Evolutionary conservation across 2,113 vertebrate species (phyloP).

Genomic region (Lepisosteus osseus): DNA sequence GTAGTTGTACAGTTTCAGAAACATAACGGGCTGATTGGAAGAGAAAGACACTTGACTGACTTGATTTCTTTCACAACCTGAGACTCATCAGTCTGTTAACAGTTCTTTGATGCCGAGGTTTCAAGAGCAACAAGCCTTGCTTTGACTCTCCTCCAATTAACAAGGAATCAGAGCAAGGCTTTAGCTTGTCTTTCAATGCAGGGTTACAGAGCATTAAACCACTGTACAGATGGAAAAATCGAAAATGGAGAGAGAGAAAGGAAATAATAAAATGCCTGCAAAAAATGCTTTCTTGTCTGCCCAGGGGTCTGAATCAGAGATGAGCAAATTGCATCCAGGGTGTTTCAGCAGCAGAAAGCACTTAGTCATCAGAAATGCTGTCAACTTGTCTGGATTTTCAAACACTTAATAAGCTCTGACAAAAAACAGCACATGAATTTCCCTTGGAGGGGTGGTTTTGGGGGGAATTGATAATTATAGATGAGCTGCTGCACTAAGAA

Average conservation of each 20-base stretch:
- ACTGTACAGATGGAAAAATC: conserved; percentile 21
- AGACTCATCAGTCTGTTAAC: not conserved
- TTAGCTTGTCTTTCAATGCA: conserved; percentile 6
- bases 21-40: not conserved
- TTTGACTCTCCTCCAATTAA: not conserved
- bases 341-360: not conserved
- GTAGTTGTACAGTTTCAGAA: not conserved
- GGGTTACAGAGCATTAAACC: conserved; percentile 20
- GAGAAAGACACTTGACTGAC: not conserved
- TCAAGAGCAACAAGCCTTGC: conserved; percentile 1
- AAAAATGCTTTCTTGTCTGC: conserved; percentile 4
- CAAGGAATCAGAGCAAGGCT: not conserved
- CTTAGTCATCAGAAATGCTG: conserved; percentile 5
- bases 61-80: not conserved
- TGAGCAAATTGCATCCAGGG: conserved; percentile 23
- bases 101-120: not conserved
- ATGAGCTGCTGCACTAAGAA: no score
- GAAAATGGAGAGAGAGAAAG: conserved; percentile 8
- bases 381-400: not conserved
- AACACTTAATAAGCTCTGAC: not conserved
- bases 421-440: not conserved
- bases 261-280: not conserved
- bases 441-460: no score
- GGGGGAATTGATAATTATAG: no score
- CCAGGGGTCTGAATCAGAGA: conserved; percentile 8